These are phyloP conservation scores for Turritopsis dohrnii DNA, from an alignment of 30 jellyfish, hydroid and myxozoan genomes.

Conservation along the genomic window DNA sequence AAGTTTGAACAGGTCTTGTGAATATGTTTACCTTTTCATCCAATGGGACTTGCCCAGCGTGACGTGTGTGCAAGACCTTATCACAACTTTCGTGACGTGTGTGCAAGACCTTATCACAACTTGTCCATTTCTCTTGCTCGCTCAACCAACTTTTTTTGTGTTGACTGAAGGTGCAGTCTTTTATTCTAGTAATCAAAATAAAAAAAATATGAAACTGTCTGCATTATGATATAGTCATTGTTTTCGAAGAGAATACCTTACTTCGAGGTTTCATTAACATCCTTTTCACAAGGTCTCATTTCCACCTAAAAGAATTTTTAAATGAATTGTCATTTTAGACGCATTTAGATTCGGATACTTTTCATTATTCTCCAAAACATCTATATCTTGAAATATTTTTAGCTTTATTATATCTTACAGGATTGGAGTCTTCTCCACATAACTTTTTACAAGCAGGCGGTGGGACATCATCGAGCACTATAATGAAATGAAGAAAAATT, in stretches of 20 bases:
- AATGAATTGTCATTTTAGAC: no score
- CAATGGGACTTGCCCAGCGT: neutral
- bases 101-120: neutral
- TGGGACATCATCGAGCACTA: neutral
- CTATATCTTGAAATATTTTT: no score
- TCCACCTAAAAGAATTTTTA: neutral
- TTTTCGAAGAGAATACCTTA: neutral
- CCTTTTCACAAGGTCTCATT: neutral
- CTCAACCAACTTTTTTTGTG: neutral
- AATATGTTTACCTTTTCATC: neutral
- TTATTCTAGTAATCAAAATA: no score
- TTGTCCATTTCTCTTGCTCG: neutral
- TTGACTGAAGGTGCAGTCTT: no score
- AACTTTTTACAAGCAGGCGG: neutral
- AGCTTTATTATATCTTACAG: no score
- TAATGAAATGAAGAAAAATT: neutral
- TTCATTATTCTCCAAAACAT: no score
- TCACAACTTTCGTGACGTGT: neutral
- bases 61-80: neutral
- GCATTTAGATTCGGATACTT: no score
- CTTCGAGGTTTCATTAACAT: neutral
- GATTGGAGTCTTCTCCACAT: neutral
- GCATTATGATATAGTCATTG: no score
- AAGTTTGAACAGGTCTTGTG: neutral
- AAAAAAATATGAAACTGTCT: no score